phyloP scores from a whole-genome alignment of 1,140 invertebrate genomes.

The Drosophila trapezifrons region DNA sequence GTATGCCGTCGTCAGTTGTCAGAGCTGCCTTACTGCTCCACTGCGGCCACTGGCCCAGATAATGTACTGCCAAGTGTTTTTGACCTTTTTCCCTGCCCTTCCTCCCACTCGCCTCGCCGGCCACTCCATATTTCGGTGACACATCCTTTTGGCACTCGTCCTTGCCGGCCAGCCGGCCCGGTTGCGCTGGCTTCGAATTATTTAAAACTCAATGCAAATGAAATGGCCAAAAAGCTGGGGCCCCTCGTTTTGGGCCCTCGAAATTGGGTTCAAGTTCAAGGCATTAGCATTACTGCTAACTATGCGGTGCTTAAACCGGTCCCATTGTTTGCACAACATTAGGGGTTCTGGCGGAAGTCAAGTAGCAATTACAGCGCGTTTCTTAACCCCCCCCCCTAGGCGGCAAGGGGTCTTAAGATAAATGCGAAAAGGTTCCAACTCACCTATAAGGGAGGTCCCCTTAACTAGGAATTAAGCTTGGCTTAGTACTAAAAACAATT shows the following conservation, averaged over 20 bases:
- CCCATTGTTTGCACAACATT: conserved; percentile 47
- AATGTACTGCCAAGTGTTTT: conserved; percentile 82
- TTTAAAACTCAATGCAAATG: conserved; percentile 70
- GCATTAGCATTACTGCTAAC: conserved; percentile 58
- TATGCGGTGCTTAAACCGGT: conserved; percentile 40
- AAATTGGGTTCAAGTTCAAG: conserved; percentile 71
- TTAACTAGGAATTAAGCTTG: background rate
- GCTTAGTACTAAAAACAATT: background rate
- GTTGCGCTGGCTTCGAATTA: conserved; percentile 53
- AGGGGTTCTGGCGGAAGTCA: conserved; percentile 18
- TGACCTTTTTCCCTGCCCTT: conserved; percentile 66
- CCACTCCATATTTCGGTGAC: conserved; percentile 71
- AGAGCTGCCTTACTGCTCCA: conserved; percentile 19
- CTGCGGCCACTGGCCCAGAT: conserved; percentile 74
- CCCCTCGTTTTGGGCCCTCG: background rate
- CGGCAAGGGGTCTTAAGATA: background rate
- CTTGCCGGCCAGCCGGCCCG: conserved; percentile 39
- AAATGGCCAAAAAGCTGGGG: conserved; percentile 43
- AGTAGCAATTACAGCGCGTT: conserved; percentile 31
- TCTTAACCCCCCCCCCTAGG: background rate
- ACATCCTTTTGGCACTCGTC: conserved; percentile 62
- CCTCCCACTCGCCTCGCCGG: conserved; percentile 19
- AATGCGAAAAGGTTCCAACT: background rate
- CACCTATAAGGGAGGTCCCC: background rate
- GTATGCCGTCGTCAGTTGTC: conserved; percentile 56